Percentiles rank a stretch among this genome's conserved stretches.
Evolutionary conservation across 2,888 invertebrate genomes (phyloP).

Genomic region (Eupithecia abbreviata): DNA sequence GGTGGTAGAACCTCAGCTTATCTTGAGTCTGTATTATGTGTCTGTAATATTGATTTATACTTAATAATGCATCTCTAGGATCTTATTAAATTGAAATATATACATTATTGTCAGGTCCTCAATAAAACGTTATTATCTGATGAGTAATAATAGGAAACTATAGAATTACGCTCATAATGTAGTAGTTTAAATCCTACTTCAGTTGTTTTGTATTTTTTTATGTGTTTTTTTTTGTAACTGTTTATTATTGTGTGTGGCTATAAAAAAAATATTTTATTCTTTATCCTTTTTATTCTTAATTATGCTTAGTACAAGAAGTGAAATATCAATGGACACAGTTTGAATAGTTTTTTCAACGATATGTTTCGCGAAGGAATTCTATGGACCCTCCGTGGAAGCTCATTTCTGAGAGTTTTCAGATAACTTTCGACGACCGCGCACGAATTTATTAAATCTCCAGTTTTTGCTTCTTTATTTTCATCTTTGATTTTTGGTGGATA

Average conservation of each 20-base stretch:
- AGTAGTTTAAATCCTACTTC: too few relatives aligned
- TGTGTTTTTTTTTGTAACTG: too few relatives aligned
- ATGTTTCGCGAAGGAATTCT: not conserved
- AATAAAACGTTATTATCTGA: slow-evolving; percentile 32
- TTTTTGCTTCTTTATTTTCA: not conserved
- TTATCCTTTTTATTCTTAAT: too few relatives aligned
- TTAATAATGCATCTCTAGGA: too few relatives aligned
- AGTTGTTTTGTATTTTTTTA: too few relatives aligned
- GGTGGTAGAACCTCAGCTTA: not conserved
- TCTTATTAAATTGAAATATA: not conserved
- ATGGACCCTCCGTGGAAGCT: not conserved
- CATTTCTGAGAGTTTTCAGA: not conserved
- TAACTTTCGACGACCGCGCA: not conserved
- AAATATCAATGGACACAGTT: not conserved
- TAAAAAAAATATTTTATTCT: too few relatives aligned
- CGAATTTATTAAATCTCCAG: not conserved
- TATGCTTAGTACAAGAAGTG: not conserved
- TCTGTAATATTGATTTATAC: too few relatives aligned
- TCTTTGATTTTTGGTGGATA: not conserved
- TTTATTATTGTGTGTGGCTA: too few relatives aligned
- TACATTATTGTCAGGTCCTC: slow-evolving; percentile 16
- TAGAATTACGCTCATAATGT: too few relatives aligned
- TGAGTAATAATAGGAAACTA: slow-evolving; percentile 19
- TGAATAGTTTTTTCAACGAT: not conserved
- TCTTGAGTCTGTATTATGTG: not conserved